These are phyloP conservation scores for Caerostris darwini DNA, from an alignment of 1,140 invertebrate genomes.

Conservation along the genomic window DNA sequence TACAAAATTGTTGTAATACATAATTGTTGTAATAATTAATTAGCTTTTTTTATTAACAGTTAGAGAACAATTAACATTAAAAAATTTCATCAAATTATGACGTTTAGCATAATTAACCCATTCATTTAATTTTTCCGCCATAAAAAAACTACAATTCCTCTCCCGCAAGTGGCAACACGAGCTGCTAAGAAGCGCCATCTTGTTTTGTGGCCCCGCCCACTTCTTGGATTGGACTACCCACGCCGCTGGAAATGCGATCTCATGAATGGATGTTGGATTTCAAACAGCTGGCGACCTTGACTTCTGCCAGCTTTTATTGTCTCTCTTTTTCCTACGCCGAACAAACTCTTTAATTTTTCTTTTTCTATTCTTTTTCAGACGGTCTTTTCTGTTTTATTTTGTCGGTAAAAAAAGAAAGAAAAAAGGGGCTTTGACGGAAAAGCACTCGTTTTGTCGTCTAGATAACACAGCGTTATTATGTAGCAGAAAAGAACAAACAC, in stretches of 20 bases:
- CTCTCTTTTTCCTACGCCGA: neutral
- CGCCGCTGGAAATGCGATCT: slow-evolving; percentile 63
- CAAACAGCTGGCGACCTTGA: slow-evolving; percentile 75
- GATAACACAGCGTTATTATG: neutral
- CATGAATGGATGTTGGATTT: slow-evolving; percentile 70
- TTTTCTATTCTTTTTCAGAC: neutral
- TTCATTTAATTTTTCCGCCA: no score
- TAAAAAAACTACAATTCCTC: no score
- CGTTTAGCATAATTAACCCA: no score
- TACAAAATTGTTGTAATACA: no score
- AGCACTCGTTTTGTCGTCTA: slow-evolving; percentile 8
- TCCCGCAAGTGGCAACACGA: neutral
- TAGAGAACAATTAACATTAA: no score
- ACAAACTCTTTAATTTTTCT: neutral
- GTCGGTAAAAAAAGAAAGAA: no score
- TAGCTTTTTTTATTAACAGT: no score
- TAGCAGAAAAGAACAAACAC: slow-evolving; percentile 29
- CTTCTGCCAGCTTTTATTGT: neutral
- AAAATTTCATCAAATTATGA: no score
- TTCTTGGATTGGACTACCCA: slow-evolving; percentile 40
- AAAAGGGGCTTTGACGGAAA: slow-evolving; percentile 13
- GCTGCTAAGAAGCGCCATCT: neutral
- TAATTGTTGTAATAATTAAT: no score
- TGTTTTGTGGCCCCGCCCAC: neutral
- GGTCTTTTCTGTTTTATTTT: neutral